Percentiles rank a stretch among this genome's conserved stretches.
These are phyloP conservation scores for Panthera uncia DNA, from an alignment of 2,113 vertebrate species.

Conservation along the genomic window DNA sequence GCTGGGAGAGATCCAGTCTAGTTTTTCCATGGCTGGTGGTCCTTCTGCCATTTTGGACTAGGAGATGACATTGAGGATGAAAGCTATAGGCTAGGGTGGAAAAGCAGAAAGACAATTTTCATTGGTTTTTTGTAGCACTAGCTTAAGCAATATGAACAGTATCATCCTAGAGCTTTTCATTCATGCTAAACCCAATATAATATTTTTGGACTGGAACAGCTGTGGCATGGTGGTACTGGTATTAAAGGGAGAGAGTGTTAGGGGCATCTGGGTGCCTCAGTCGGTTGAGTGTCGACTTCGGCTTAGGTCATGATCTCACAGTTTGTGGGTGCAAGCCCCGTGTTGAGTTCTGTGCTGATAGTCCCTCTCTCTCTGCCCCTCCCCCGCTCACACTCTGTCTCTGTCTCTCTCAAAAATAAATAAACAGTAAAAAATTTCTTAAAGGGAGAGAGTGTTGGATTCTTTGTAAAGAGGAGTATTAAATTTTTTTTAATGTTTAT, in stretches of 20 bases:
- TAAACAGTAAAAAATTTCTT: too few relatives aligned
- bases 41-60: background rate
- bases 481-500: too few relatives aligned
- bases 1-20: background rate
- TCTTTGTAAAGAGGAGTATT: too few relatives aligned
- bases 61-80: background rate
- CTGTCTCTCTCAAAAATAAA: too few relatives aligned
- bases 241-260: background rate
- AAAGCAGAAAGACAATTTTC: background rate
- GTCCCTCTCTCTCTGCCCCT: too few relatives aligned
- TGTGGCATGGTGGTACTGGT: accelerated
- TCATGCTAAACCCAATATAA: background rate
- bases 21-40: background rate
- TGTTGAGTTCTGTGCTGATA: too few relatives aligned
- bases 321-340: too few relatives aligned
- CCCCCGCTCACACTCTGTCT: too few relatives aligned
- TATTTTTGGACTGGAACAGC: background rate
- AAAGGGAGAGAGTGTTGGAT: too few relatives aligned
- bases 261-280: too few relatives aligned
- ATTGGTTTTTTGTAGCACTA: background rate
- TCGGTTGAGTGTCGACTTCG: too few relatives aligned
- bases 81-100: background rate
- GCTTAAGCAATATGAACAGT: background rate
- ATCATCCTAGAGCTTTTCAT: background rate
- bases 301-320: too few relatives aligned